These are phyloP conservation scores for Pseudoatta argentina DNA, from an alignment of 1,140 invertebrate species.

Conservation along the genomic window DNA sequence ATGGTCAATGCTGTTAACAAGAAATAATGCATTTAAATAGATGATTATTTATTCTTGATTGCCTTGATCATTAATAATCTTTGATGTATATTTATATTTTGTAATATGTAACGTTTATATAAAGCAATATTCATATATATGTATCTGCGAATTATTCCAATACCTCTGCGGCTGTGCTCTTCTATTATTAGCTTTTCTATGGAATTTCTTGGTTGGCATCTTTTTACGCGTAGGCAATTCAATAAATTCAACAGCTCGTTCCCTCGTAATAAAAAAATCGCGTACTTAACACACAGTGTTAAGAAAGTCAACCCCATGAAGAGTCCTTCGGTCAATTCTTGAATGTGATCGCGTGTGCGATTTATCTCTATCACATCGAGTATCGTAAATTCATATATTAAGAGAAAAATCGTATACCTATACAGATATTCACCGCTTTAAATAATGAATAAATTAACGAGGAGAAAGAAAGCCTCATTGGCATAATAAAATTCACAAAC, in stretches of 20 bases:
- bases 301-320: slow-evolving; percentile 10
- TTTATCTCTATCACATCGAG: slow-evolving; percentile 25
- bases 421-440: neutral
- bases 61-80: neutral
- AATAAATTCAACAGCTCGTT: slow-evolving; percentile 29
- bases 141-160: neutral
- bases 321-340: slow-evolving; percentile 33
- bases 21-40: neutral
- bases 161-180: slow-evolving; percentile 43
- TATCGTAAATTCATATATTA: slow-evolving; percentile 44
- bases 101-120: neutral
- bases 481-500: neutral
- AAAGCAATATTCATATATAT: neutral
- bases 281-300: slow-evolving; percentile 43
- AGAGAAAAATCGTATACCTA: slow-evolving; percentile 19
- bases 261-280: slow-evolving; percentile 25
- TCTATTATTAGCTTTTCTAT: slow-evolving; percentile 22
- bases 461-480: neutral
- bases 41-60: neutral
- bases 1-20: neutral
- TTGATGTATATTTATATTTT: neutral
- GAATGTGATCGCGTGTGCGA: neutral
- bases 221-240: slow-evolving; percentile 24
- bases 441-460: neutral
- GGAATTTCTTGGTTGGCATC: slow-evolving; percentile 34